phyloP scores from a whole-genome alignment of 1,140 invertebrate species.

The Mercenaria mercenaria region DNA sequence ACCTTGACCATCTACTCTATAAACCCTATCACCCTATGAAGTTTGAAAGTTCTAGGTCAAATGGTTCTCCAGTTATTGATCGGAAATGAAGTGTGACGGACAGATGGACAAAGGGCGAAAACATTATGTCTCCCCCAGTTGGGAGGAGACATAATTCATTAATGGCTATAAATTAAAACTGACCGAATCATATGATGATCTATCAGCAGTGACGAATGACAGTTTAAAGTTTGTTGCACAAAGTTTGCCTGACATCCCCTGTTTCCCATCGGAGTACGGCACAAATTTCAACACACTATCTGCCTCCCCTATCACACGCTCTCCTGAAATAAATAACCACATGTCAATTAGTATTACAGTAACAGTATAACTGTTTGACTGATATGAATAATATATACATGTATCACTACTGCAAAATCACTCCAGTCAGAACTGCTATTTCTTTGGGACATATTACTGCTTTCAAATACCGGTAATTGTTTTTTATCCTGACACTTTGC shows the following conservation, averaged over 20 bases:
- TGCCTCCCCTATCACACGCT: slow-evolving; percentile 92
- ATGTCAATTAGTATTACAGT: not conserved
- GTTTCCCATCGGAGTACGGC: slow-evolving; percentile 92
- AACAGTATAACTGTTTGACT: not conserved
- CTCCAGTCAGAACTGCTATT: not conserved
- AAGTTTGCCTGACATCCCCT: slow-evolving; percentile 92
- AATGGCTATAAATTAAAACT: too few species aligned
- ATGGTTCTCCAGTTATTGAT: too few species aligned
- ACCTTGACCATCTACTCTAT: too few species aligned
- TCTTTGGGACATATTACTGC: too few species aligned
- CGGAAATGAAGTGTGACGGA: too few species aligned
- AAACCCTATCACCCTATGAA: too few species aligned
- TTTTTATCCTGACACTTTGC: too few species aligned
- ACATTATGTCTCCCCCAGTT: too few species aligned
- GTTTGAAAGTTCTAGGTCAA: too few species aligned
- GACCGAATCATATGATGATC: slow-evolving; percentile 79
- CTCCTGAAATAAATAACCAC: slow-evolving; percentile 88
- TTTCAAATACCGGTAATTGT: too few species aligned
- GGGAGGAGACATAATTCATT: too few species aligned
- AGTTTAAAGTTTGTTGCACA: slow-evolving; percentile 96
- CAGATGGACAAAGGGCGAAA: too few species aligned
- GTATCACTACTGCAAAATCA: not conserved
- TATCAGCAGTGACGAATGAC: slow-evolving; percentile 92
- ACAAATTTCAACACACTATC: slow-evolving; percentile 93
- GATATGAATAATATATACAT: not conserved